Base-by-base conservation (phyloP, 2,888 invertebrate genomes). In the Andricus quercusramuli region DNA sequence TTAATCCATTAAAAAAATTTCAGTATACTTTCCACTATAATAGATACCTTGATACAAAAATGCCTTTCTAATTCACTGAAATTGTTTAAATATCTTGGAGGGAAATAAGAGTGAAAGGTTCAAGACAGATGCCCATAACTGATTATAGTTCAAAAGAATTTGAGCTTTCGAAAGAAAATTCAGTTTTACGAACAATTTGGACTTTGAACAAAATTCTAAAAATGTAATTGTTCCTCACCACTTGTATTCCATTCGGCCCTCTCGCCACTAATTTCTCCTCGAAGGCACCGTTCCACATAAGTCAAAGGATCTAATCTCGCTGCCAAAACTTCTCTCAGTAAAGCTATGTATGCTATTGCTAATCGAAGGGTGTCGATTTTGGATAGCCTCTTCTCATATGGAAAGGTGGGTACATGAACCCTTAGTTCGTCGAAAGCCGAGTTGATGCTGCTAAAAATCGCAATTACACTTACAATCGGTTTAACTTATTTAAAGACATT, bases 401-500 rank as follows among this genome's bases (percentile, higher is more conserved):
- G 99, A 93, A 99, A 99, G 83, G 99, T 99, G 77, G 99, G 99
- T 88, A 99, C 99, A 94, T 99, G 99, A 87, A 97, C 97, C 79
- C 99, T 95, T 90, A 99, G 96, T 93, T 99, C 99, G 94, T 99
- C 99, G 95, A 99, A 99, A 93, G 99, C 99, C 93, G 98, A 98
- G 96, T 98, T 98, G 95, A 99, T 99, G 96, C 98, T 99, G 96
- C 97, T 97, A 96, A 95, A 96, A 93, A 92, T 90, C 87, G 89
- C 86, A 92, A 92, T 90, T 89, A 88, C 89, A 92, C 89, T 92
- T 89, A 91, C 88, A 89, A 89, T 86, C 88, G 83, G 85, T 44
- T 64, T 70, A 68, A 66, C 62, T 77, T 65, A 51, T 70, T 78
- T 20, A 59, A 51, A 59, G 22, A 77, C 44, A 78, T 77, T 78